Base-by-base conservation (phyloP, 2,113 vertebrate species). In the Thunnus maccoyii region DNA sequence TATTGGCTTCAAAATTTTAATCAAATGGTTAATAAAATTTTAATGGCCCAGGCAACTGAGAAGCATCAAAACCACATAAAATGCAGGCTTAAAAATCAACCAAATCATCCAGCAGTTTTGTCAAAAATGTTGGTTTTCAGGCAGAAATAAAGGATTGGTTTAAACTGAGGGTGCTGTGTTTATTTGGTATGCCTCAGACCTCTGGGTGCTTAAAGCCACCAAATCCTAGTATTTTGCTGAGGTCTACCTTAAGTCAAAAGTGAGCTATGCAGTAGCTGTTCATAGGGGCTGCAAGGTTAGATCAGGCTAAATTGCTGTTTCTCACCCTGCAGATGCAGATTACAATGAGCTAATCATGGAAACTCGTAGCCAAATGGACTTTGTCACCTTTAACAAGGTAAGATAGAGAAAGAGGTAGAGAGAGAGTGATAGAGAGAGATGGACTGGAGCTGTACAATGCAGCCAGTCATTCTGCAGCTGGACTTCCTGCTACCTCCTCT, bases 341-440 rank as follows among this genome's bases (percentile, higher is more conserved):
- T 68, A 72, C 83, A 80, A 52, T 68, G 89, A 85, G 27, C 11
- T 79, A 58, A 73, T 54, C 62, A 51, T 50, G 54, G 88, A 17
- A 86, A 75, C 65, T 55, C 68, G 25, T 72, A 72, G 89, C 72
- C 71, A 76, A 73, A 85, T 78, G 61, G 80, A 78, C 61, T 80
- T 82, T 82, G 72, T 65, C 86, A 86, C 64, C 68, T 30, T 86
- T 78, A 65, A 16, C n/a, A 85, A 89, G 93, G 93, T 93, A 91
- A 90, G 85, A 63, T 22, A 75, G 71, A 83, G 56, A 77, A n/a
- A 79, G 20, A 36, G 3, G 67, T 7, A 69, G 47, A 58, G 17
- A 57, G 3, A 69, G 20, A 18, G 8, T 51, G 14, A 46, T 25
- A 54, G 17, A 61, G 18, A 51, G 56, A 78, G 47, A 44, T 60